Percentiles rank a stretch among this genome's conserved stretches.
phyloP scores from a whole-genome alignment of 37 sponge, comb jelly and placozoan genomes.

The Agelas oroides region DNA sequence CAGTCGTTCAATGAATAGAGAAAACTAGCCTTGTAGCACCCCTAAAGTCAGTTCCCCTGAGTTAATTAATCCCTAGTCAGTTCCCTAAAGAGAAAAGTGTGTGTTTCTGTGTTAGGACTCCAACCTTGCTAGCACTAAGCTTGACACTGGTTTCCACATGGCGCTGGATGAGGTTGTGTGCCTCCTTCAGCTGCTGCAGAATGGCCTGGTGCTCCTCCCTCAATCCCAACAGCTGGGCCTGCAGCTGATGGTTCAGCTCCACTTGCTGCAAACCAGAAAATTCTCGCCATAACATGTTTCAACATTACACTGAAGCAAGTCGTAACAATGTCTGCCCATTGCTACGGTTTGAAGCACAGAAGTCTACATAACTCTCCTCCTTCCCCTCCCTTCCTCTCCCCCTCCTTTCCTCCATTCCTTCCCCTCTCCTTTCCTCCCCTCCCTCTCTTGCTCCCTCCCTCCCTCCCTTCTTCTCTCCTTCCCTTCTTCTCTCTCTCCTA shows the following conservation, averaged over 20 bases:
- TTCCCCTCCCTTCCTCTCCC: background rate
- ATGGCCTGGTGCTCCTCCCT: conserved; percentile 57
- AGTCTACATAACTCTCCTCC: background rate
- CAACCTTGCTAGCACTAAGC: conserved; percentile 15
- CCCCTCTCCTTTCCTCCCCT: conserved; percentile 5
- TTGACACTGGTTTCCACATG: conserved; percentile 31
- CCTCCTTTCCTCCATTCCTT: too few species aligned
- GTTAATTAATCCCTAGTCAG: too few species aligned
- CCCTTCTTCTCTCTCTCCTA: background rate
- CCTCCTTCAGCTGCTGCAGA: conserved; percentile 49
- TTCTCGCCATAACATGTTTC: too few species aligned
- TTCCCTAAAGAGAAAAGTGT: too few species aligned
- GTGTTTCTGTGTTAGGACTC: too few species aligned
- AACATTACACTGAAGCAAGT: too few species aligned
- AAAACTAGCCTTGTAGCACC: too few species aligned
- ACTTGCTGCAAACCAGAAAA: too few species aligned
- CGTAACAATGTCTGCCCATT: background rate
- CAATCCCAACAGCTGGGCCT: conserved; percentile 46
- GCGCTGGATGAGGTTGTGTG: conserved; percentile 51
- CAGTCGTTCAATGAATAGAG: too few species aligned
- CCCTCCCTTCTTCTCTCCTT: background rate
- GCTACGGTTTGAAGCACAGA: too few species aligned
- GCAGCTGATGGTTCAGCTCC: conserved; percentile 61
- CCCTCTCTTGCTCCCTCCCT: background rate
- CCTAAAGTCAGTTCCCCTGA: too few species aligned